phyloP scores from a whole-genome alignment of 1,140 invertebrate genomes.

The Penaeus indicus region DNA sequence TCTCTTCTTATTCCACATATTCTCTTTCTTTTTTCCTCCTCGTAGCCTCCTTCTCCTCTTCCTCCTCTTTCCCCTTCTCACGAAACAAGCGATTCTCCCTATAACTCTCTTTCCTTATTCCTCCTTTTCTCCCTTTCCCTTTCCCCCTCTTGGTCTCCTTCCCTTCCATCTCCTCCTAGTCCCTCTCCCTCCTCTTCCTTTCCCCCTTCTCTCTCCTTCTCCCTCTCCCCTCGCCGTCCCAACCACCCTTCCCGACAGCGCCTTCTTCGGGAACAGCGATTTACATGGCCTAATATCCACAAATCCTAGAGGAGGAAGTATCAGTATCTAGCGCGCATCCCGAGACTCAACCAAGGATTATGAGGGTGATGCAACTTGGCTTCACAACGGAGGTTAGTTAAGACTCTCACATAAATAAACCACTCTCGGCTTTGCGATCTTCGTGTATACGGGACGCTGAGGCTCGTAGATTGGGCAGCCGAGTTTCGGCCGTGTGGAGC shows the following conservation, averaged over 20 bases:
- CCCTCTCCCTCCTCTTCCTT: not conserved
- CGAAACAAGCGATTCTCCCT: too few species aligned
- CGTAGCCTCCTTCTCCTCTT: too few species aligned
- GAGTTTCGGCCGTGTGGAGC: too few species aligned
- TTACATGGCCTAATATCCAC: constrained; percentile 50
- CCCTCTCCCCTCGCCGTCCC: not conserved
- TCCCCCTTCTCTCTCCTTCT: not conserved
- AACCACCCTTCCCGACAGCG: not conserved
- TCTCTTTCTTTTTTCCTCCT: too few species aligned
- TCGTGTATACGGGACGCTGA: too few species aligned
- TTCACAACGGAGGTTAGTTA: constrained; percentile 55
- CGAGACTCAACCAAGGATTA: constrained; percentile 42
- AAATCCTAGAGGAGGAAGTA: constrained; percentile 35
- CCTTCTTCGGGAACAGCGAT: constrained; percentile 1
- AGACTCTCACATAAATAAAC: constrained; percentile 54
- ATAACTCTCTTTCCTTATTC: too few species aligned
- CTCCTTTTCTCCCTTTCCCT: too few species aligned
- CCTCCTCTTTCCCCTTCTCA: too few species aligned
- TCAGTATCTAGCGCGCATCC: constrained; percentile 28
- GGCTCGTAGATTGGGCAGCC: too few species aligned
- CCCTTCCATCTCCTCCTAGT: not conserved
- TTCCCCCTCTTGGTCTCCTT: not conserved
- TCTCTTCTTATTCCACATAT: not conserved
- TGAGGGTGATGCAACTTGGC: constrained; percentile 50
- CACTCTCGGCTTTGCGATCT: constrained; percentile 19